Evolutionary conservation across 92 coral and sea anemone genomes (phyloP), one percentile per base, ranked within the genome.

Genomic region (Zoanthus sociatus): DNA sequence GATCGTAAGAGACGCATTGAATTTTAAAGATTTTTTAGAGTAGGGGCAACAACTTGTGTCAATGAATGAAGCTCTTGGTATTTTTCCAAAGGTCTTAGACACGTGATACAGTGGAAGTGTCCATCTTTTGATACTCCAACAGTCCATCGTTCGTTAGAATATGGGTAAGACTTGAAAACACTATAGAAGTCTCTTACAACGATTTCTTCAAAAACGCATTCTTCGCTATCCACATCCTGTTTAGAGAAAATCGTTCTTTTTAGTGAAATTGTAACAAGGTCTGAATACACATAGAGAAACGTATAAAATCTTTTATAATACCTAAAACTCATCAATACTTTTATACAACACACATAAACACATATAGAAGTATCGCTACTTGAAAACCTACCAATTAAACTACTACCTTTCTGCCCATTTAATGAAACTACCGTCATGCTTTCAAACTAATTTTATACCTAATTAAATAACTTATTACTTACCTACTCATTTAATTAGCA

Each of bases 171-270:
- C 75, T 92, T 92, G 87, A 91, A 93, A 32, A 92, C 93, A 76
- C 92, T 92, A 75, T 86, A 93, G 90, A 93, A 93, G 76, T 93
- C 93, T 90, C 86, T 92, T 13, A 93, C 92, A 79, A 91, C 69
- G 2, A 90, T 93, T 71, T 93, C 96, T 68, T 89, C 91, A 79
- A 93, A 93, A 68, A 93, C 91, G 51, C 96, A 93, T 60, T 93
- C 96, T 53, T 93, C 96, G 30, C 96, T 88, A 89, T 93, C 96
- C 17, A 92, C 96, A 53, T 93, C 96, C 96, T 93, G 82, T 73
- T 26, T 14, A 21, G 7, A 53, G 13, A 18, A 84, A 71, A 50
- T 50, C 96, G 45, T 93, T 94, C 96, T 93, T 76, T 73, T 26
- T 14, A 21, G 7, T 31, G 13, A 13, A 71, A 50, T 46, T 14